These are phyloP conservation scores for Andrena praecox DNA, from an alignment of 2,888 invertebrate species.

Conservation along the genomic window DNA sequence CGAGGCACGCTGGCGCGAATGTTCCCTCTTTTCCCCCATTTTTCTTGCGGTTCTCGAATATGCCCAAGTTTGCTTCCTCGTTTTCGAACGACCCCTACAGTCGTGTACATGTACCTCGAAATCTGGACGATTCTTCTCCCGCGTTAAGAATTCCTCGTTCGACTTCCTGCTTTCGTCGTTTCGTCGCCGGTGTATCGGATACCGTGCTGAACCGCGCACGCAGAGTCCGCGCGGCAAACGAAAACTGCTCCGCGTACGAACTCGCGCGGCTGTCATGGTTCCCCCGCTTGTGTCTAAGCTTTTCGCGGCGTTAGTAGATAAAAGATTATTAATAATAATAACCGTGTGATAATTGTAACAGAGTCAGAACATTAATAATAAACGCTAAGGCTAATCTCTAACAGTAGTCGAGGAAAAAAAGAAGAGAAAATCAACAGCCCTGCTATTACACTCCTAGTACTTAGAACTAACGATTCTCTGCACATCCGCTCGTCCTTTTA, in stretches of 20 bases:
- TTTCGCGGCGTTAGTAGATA: constrained; percentile 53
- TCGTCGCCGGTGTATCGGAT: constrained; percentile 34
- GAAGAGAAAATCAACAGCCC: constrained; percentile 72
- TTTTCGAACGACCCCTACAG: neutral
- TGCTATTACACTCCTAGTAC: constrained; percentile 70
- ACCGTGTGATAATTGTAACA: constrained; percentile 19
- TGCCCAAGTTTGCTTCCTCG: neutral
- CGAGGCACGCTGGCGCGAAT: constrained; percentile 68
- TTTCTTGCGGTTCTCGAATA: neutral
- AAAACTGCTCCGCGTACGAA: constrained; percentile 12
- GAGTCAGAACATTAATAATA: constrained; percentile 24
- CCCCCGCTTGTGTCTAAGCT: constrained; percentile 70
- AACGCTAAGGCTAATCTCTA: constrained; percentile 70
- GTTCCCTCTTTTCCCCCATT: constrained; percentile 13
- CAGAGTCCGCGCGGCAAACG: constrained; percentile 24
- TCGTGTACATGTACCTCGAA: neutral
- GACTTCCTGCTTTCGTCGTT: neutral
- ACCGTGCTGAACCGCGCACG: constrained; percentile 18
- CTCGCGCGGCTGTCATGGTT: constrained; percentile 78
- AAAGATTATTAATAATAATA: constrained; percentile 43
- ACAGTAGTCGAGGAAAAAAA: constrained; percentile 56
- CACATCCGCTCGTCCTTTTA: constrained; percentile 59
- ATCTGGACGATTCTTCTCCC: neutral
- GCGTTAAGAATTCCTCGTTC: neutral
- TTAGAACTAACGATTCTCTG: constrained; percentile 60